Conservation (phyloP, 2,113 vertebrate genomes). For the Abramis brama region DNA sequence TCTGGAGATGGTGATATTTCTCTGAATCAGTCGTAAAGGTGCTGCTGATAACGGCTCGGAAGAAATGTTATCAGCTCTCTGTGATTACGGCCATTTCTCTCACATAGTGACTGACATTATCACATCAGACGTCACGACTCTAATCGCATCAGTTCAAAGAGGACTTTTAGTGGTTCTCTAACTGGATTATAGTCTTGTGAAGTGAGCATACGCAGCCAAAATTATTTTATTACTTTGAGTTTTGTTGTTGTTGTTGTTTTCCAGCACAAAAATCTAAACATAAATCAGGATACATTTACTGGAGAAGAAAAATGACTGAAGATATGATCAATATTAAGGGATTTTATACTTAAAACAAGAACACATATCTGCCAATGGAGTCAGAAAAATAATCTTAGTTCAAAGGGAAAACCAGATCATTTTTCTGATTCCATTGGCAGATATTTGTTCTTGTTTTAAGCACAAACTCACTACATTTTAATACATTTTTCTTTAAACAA, state of each 20-base stretch:
- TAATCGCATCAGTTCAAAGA: slow-evolving; percentile 66
- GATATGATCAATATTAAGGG: no score
- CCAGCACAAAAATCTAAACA: background rate
- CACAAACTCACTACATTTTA: no score
- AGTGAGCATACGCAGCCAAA: background rate
- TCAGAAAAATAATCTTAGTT: no score
- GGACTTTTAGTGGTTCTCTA: background rate
- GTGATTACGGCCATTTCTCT: slow-evolving; percentile 6
- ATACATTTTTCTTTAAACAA: no score
- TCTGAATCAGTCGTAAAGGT: background rate
- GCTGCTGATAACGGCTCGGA: background rate
- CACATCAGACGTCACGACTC: slow-evolving; percentile 35
- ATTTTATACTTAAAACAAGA: no score
- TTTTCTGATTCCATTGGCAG: no score
- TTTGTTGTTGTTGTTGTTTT: background rate
- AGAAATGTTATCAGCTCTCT: background rate
- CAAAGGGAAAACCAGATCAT: no score
- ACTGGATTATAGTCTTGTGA: background rate
- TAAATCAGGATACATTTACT: background rate
- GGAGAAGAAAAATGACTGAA: background rate
- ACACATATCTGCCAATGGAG: no score
- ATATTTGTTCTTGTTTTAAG: no score
- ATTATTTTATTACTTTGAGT: no score
- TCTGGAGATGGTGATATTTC: background rate
- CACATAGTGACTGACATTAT: background rate